Evolutionary conservation across 2,797 vertebrate species (phyloP), one percentile per base, ranked within the genome.

Genomic region (Myotis daubentonii): DNA sequence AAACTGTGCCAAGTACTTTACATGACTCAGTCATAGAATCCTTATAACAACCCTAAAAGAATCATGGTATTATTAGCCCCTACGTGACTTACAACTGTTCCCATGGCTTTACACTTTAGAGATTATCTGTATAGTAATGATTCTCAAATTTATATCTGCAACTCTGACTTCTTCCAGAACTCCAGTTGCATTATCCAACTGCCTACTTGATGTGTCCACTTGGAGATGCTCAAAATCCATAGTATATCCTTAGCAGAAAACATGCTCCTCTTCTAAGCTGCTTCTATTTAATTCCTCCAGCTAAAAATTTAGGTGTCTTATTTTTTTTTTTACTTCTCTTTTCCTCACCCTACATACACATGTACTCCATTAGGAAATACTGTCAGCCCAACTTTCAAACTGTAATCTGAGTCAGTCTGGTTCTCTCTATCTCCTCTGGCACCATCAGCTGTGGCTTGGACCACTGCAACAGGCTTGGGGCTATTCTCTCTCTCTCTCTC

Each of bases 331-430:
- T 2, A 72, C 33, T 74, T 91, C 33, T 80, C 25, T 60, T 80
- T 82, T 28, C 2, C 16, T 85, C 13, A 60, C n/a, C 1, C n/a
- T 85, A 57, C 9, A 84, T 83, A 55, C 3, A 65, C 2, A 36
- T n/a, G 28, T n/a, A 87, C 76, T 81, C 19, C n/a, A 66, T 53
- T 86, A 72, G 7, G 36, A 53, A 92, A 89, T 44, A 62, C 44
- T 49, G 5, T 75, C 82, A 89, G 8, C 3, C 79, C 82, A 83
- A 17, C 33, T 90, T 94, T 88, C 44, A 92, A 91, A 88, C 33
- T 78, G 38, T 60, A 85, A 23, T 93, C 20, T 87, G 36, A 89
- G 44, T 74, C 8, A 36, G 28, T 72, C 30, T 66, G 16, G 41
- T 78, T 90, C 36, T 87, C 20, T 87, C 66, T 19, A 7, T 36